phyloP scores from a whole-genome alignment of 2,113 vertebrate species.

The Arizona elegans region DNA sequence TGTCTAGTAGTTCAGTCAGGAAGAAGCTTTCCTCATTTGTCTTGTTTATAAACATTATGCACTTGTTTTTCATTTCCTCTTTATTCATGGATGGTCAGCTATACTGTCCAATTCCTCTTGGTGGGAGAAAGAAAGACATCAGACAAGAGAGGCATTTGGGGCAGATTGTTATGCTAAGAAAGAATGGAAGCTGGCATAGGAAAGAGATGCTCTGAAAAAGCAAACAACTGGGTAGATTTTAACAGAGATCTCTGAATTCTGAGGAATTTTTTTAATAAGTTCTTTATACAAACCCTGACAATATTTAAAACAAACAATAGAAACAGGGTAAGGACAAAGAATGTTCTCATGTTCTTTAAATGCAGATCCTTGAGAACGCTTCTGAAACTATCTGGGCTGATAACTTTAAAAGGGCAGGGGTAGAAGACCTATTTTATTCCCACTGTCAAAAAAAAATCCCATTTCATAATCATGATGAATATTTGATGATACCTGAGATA shows the following conservation, averaged over 20 bases:
- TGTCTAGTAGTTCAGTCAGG: conserved; percentile 4
- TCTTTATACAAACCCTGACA: background rate
- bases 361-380: background rate
- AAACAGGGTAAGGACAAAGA: background rate
- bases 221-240: background rate
- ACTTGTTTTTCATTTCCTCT: conserved; percentile 17
- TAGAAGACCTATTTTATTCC: background rate
- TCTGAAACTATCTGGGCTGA: background rate
- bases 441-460: background rate
- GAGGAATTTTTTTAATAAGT: background rate
- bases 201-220: background rate
- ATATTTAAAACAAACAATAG: background rate
- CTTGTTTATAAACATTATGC: background rate
- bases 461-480: background rate
- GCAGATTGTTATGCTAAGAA: background rate
- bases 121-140: background rate
- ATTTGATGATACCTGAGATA: background rate
- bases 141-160: background rate
- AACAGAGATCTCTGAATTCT: background rate
- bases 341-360: background rate
- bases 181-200: background rate
- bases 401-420: background rate
- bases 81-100: conserved; percentile 5
- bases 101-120: background rate
- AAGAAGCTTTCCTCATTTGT: background rate